Conservation (phyloP, 1,140 invertebrate species). For the Neodiprion lecontei region DNA sequence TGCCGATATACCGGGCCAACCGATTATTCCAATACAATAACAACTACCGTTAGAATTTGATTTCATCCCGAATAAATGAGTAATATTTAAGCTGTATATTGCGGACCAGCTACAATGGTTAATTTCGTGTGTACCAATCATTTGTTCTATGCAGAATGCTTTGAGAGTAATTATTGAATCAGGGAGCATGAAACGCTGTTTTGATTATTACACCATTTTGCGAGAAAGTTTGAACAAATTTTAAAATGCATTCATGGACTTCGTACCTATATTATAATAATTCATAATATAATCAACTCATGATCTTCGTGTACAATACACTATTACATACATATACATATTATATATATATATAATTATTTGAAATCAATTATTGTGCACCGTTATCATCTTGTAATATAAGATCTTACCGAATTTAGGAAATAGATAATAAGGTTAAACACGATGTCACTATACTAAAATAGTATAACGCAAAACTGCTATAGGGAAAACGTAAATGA, state of each 20-base stretch:
- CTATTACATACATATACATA: conserved; percentile 5
- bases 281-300: conserved; percentile 32
- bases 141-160: not conserved
- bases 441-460: not conserved
- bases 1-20: not conserved
- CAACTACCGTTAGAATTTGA: conserved; percentile 2
- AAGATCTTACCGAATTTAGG: not conserved
- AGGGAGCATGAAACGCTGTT: not conserved
- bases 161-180: not conserved
- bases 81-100: not conserved
- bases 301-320: conserved; percentile 25
- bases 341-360: too few species aligned
- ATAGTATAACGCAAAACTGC: not conserved
- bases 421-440: not conserved
- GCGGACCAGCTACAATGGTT: not conserved
- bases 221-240: not conserved
- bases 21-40: conserved; percentile 7
- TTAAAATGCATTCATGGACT: not conserved
- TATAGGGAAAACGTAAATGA: not conserved
- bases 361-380: too few species aligned
- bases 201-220: not conserved
- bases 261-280: conserved; percentile 31
- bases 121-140: not conserved
- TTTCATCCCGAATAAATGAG: not conserved
- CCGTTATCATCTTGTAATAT: not conserved